Evolutionary conservation across 2,113 vertebrate species (phyloP).

Genomic region (Puffinus mauretanicus): DNA sequence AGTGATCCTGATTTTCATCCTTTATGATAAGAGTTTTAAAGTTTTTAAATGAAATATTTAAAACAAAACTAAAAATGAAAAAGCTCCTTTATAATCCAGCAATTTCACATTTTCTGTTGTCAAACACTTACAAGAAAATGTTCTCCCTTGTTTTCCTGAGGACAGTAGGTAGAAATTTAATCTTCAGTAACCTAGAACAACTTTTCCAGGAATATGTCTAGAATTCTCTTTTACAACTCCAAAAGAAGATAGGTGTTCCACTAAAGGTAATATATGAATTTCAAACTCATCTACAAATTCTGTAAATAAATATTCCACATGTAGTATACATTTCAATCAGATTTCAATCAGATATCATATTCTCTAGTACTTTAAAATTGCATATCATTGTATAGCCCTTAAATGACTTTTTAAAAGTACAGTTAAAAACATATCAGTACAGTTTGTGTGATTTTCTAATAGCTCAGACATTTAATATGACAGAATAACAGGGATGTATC

Average conservation of each 20-base stretch:
- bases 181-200: background rate
- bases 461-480: background rate
- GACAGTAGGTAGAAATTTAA: background rate
- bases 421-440: background rate
- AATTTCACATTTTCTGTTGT: background rate
- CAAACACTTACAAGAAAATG: background rate
- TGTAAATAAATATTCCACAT: background rate
- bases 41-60: background rate
- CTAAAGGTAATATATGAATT: background rate
- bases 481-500: background rate
- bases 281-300: background rate
- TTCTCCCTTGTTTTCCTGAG: background rate
- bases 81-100: background rate
- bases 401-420: background rate
- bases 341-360: background rate
- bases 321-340: background rate
- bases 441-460: background rate
- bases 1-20: background rate
- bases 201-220: background rate
- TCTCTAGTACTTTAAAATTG: background rate
- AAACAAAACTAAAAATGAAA: background rate
- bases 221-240: background rate
- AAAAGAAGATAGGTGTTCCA: background rate
- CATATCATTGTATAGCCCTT: background rate
- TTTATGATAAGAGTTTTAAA: background rate